Conservation (phyloP, 2,797 vertebrate genomes). For the Sebastes reedi region DNA sequence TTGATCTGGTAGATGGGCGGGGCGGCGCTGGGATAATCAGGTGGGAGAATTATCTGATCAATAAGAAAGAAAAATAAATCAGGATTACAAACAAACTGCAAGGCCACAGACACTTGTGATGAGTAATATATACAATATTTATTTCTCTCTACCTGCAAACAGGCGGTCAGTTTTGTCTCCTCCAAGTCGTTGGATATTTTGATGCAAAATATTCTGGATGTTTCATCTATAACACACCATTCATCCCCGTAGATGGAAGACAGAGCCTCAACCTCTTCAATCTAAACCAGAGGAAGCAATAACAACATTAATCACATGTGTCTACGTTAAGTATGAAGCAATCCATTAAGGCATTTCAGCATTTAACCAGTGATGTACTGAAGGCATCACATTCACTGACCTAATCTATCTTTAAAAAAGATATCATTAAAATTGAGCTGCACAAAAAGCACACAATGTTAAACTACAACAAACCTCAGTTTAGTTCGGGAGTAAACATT, state of each 20-base stretch:
- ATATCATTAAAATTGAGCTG: neutral
- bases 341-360: neutral
- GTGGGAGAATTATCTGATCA: conserved; percentile 89
- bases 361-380: neutral
- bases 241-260: conserved; percentile 96
- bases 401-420: neutral
- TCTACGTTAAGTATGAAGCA: neutral
- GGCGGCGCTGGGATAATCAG: conserved; percentile 90
- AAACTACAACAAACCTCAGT: neutral
- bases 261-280: conserved; percentile 95
- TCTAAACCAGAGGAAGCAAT: conserved; percentile 73
- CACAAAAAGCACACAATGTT: neutral
- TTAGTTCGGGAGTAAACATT: neutral
- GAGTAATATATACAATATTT: neutral
- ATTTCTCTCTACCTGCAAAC: conserved; percentile 87
- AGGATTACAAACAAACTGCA: neutral
- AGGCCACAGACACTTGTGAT: neutral
- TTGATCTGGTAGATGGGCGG: conserved; percentile 98
- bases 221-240: conserved; percentile 95
- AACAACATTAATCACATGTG: neutral
- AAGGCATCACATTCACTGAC: neutral
- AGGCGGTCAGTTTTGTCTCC: conserved; percentile 87
- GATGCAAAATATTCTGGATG: conserved; percentile 93
- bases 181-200: conserved; percentile 86
- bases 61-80: neutral